Percentiles rank a stretch among this genome's conserved stretches.
These are phyloP conservation scores for Pagetopsis macropterus DNA, from an alignment of 2,797 vertebrate genomes.

Conservation along the genomic window DNA sequence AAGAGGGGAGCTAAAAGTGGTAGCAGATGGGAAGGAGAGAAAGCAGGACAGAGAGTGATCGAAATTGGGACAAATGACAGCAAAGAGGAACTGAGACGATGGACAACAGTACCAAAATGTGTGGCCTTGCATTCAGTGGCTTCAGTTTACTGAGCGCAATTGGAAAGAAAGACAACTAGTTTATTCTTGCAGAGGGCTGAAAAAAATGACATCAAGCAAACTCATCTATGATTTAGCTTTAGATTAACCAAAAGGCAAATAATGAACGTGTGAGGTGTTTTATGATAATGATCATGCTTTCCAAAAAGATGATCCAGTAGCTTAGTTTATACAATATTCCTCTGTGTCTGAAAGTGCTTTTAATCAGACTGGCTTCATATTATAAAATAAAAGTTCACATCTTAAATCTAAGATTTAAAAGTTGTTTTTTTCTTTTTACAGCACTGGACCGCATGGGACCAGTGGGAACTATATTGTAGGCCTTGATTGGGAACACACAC, in stretches of 20 bases:
- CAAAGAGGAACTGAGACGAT: conserved; percentile 50
- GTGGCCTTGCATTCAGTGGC: conserved; percentile 38
- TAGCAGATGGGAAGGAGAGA: conserved; percentile 55
- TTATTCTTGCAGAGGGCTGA: conserved; percentile 16
- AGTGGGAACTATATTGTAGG: conserved; percentile 60
- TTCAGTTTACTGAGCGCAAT: conserved; percentile 44
- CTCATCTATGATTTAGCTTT: conserved; percentile 3
- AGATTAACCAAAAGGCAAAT: background rate
- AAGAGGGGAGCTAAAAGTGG: conserved; percentile 30
- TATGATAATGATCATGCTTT: background rate
- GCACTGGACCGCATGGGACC: conserved; percentile 33
- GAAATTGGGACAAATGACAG: conserved; percentile 49
- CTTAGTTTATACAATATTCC: background rate
- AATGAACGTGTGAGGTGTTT: background rate
- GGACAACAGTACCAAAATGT: conserved; percentile 48
- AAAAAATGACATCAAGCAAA: conserved; percentile 20
- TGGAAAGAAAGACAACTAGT: conserved; percentile 38
- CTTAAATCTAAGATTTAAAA: conserved; percentile 14
- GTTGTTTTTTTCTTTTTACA: conserved; percentile 27
- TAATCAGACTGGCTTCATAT: conserved; percentile 2
- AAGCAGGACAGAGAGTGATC: conserved; percentile 40
- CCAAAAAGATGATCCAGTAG: background rate
- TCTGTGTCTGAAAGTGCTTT: background rate
- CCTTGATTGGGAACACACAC: conserved; percentile 49
- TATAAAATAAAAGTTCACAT: background rate